Evolutionary conservation across 2,888 invertebrate genomes (phyloP), one percentile per base, ranked within the genome.

Genomic region (Seira ritae): DNA sequence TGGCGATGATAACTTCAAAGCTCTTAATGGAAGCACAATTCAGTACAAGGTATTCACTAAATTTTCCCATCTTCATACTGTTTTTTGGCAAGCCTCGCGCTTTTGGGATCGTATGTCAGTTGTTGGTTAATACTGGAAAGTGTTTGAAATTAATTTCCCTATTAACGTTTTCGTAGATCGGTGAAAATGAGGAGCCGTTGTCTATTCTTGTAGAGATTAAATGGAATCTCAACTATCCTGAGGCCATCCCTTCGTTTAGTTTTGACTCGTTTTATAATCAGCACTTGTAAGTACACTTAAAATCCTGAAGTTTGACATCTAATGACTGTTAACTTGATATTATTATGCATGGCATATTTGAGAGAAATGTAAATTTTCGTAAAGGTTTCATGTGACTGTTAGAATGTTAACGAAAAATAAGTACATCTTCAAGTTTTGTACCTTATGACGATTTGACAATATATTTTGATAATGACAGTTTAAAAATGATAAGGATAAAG

Each of bases 231-330:
- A 93, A 94, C 66, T 98, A 98, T 91, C 98, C 98, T 4, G 94
- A 95, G 65, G 95, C 95, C 66, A 93, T 94, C 88, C 98, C 98
- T 12, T 92, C 90, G 24, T 93, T 98, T 84, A 97, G 95, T 91
- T 92, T 98, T 93, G 95, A 97, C 89, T 94, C 96, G 50, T 98
- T 98, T 92, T 98, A 97, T 90, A 98, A 98, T 91, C 95, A 96
- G 90, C 95, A 96, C 91, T 91, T 98, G 97, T 97, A 92, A 94
- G 96, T 94, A 90, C 22, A 22, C 17, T 62, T 17, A 55, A 55
- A 31, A 31, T n/a, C n/a, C 31, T 81, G 23, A 31, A 37, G 62
- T 81, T 42, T 42, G 12, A 42, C 42, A 42, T 42, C 12, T 42
- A 42, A 12, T 42, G 42, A 42, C 6, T 42, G 6, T 42, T 42